These are phyloP conservation scores for Tetranychus urticae DNA, from an alignment of 1,140 invertebrate genomes.

Conservation along the genomic window DNA sequence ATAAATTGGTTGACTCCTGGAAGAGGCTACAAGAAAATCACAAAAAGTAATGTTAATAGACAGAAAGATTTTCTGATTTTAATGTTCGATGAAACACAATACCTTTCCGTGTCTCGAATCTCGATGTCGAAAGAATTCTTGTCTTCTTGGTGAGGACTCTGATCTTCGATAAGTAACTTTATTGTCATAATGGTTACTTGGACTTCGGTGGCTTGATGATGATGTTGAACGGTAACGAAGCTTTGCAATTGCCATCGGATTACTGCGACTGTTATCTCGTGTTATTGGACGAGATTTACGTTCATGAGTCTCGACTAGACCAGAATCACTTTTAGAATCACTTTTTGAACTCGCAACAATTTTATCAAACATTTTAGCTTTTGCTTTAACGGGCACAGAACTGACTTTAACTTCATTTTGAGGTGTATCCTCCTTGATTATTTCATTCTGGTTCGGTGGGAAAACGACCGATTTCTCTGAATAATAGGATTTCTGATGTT, in stretches of 20 bases:
- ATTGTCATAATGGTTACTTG: background rate
- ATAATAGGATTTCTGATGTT: too few species aligned
- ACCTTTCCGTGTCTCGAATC: conserved; percentile 2
- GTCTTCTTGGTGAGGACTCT: background rate
- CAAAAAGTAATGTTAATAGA: background rate
- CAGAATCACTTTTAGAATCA: too few species aligned
- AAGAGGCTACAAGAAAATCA: background rate
- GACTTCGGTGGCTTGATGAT: background rate
- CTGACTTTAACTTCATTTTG: background rate
- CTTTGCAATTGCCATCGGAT: background rate
- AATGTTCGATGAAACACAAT: background rate
- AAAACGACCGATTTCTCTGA: too few species aligned
- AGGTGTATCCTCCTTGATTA: background rate
- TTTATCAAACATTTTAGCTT: background rate
- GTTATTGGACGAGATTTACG: background rate
- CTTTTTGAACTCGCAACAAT: background rate
- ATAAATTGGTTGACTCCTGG: background rate
- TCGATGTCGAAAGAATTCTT: conserved; percentile 2
- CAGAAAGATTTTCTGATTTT: background rate
- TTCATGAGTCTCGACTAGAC: background rate
- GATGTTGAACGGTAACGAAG: background rate
- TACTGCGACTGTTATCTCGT: background rate
- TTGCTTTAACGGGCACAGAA: background rate
- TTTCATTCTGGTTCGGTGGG: background rate
- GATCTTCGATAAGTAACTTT: background rate